These are phyloP conservation scores for Metacarcinus magister DNA, from an alignment of 2,888 invertebrate genomes.

Conservation along the genomic window DNA sequence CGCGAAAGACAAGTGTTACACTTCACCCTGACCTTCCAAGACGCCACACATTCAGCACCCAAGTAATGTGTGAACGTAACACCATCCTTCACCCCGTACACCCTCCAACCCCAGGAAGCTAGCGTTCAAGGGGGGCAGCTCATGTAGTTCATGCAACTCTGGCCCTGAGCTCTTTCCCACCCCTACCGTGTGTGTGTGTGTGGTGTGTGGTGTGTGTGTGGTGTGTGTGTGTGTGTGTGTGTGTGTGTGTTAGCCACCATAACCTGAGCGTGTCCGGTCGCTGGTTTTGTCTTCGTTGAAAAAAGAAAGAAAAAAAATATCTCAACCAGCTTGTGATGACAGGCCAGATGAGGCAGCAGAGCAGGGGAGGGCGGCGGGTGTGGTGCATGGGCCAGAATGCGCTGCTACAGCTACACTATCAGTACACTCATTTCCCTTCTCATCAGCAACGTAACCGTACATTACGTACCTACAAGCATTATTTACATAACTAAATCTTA, in stretches of 20 bases:
- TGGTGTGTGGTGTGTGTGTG: constrained; percentile 49
- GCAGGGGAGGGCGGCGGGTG: background rate
- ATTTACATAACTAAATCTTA: constrained; percentile 43
- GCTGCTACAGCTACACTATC: constrained; percentile 29
- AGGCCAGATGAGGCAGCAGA: background rate
- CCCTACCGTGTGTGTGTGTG: background rate
- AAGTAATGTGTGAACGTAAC: background rate
- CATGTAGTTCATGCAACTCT: background rate
- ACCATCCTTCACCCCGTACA: background rate
- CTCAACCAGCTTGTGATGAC: background rate
- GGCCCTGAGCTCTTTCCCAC: background rate
- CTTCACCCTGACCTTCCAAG: background rate
- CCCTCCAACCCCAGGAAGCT: background rate
- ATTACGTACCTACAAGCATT: background rate
- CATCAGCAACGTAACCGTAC: background rate
- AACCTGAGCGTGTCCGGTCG: background rate
- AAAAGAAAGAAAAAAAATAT: background rate
- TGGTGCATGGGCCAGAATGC: background rate
- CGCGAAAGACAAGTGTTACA: background rate
- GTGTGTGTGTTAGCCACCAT: background rate
- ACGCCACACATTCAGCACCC: background rate
- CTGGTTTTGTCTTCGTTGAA: background rate
- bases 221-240: background rate
- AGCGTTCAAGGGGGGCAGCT: background rate
- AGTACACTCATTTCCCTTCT: background rate